Evolutionary conservation across 2,888 invertebrate species (phyloP).

Genomic region (Archips xylosteana): DNA sequence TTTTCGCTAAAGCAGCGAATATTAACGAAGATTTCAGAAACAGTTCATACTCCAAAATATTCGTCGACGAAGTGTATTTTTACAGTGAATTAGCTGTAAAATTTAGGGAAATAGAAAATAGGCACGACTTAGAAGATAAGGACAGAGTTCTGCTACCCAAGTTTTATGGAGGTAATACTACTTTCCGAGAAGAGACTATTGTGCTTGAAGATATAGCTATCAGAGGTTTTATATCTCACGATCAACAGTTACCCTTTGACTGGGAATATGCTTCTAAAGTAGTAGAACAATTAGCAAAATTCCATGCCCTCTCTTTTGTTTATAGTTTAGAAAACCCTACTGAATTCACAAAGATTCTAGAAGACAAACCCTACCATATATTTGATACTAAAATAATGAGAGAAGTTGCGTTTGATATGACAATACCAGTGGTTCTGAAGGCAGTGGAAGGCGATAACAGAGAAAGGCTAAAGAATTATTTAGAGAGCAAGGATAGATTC

Average conservation of each 20-base stretch:
- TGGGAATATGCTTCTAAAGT: conserved; percentile 41
- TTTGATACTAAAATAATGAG: conserved; percentile 20
- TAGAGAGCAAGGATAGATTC: conserved; percentile 15
- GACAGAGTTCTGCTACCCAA: conserved; percentile 31
- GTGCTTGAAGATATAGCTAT: conserved; percentile 36
- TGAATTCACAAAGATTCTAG: conserved; percentile 13
- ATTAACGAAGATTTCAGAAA: conserved; percentile 25
- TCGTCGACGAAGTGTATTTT: conserved; percentile 23
- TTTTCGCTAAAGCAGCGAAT: conserved; percentile 32
- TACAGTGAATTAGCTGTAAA: conserved; percentile 28
- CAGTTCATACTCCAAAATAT: conserved; percentile 18
- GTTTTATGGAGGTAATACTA: conserved; percentile 29
- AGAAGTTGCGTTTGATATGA: conserved; percentile 14
- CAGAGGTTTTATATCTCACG: conserved; percentile 28
- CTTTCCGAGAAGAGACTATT: conserved; percentile 28
- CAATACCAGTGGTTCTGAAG: conserved; percentile 17
- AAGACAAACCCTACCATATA: conserved; percentile 16
- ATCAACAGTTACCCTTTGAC: conserved; percentile 19
- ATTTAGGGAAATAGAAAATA: conserved; percentile 31
- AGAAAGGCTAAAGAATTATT: conserved; percentile 16
- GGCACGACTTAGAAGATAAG: conserved; percentile 23
- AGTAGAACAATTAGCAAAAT: conserved; percentile 40
- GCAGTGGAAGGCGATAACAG: conserved; percentile 19
- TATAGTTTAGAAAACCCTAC: conserved; percentile 25
- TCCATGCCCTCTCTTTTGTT: conserved; percentile 42